Percentiles rank a stretch among this genome's conserved stretches.
Evolutionary conservation across 1,140 invertebrate genomes (phyloP).

Genomic region (Ctenoplectra terminalis): DNA sequence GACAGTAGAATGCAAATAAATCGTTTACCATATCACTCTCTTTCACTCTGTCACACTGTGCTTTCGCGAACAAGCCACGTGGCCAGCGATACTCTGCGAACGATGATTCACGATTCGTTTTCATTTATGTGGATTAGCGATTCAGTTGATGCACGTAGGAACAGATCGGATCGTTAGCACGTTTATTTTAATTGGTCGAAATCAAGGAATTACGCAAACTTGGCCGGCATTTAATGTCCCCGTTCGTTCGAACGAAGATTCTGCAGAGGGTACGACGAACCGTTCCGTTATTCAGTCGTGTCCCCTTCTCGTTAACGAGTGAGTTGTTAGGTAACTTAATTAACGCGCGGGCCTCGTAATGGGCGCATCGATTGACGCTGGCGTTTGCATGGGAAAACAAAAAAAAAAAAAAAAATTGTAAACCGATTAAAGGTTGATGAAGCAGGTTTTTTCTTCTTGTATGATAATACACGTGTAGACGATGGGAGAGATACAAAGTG

Average conservation of each 20-base stretch:
- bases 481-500: background rate
- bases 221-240: background rate
- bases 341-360: background rate
- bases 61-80: conserved; percentile 26
- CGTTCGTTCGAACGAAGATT: background rate
- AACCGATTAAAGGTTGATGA: background rate
- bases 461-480: background rate
- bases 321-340: conserved; percentile 24
- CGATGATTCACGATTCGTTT: background rate
- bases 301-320: conserved; percentile 6
- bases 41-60: conserved; percentile 46
- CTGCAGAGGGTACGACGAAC: background rate
- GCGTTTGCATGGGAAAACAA: conserved; percentile 24
- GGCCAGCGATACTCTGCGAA: conserved; percentile 15
- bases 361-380: conserved; percentile 13
- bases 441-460: background rate
- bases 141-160: conserved; percentile 30
- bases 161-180: background rate
- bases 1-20: conserved; percentile 67
- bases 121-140: conserved; percentile 8
- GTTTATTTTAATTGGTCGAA: conserved; percentile 26
- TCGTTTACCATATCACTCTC: conserved; percentile 56
- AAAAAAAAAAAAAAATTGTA: background rate
- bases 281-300: background rate
- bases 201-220: conserved; percentile 28